phyloP scores from a whole-genome alignment of 2,113 vertebrate genomes.

The Psephotus haematonotus region DNA sequence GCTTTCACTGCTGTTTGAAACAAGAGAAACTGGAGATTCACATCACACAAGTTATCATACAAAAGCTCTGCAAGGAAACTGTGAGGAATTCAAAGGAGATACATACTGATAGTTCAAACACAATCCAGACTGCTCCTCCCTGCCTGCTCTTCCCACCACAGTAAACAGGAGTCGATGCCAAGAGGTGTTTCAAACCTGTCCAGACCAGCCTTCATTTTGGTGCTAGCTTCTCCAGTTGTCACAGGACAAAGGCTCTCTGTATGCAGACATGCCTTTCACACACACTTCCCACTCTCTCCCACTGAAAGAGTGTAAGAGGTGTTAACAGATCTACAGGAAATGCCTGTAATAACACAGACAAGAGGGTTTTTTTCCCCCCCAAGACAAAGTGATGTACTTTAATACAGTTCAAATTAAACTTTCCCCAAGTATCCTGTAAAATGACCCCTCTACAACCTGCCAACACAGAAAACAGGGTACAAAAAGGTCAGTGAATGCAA shows the following conservation, averaged over 20 bases:
- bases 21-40: background rate
- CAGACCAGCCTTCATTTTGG: background rate
- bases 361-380: rapidly evolving
- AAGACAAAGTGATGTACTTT: background rate
- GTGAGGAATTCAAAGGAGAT: background rate
- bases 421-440: background rate
- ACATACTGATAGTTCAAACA: background rate
- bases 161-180: background rate
- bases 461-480: background rate
- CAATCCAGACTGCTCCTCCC: background rate
- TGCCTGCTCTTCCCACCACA: background rate
- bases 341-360: background rate
- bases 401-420: background rate
- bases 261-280: background rate
- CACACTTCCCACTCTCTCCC: background rate
- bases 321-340: background rate
- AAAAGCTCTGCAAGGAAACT: background rate
- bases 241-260: slow-evolving; percentile 9
- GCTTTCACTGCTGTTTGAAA: background rate
- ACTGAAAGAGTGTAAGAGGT: background rate
- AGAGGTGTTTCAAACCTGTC: background rate
- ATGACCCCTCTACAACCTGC: background rate
- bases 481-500: background rate
- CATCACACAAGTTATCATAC: background rate
- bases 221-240: background rate